Evolutionary conservation across 2,113 vertebrate species (phyloP).

Genomic region (Cairina moschata): DNA sequence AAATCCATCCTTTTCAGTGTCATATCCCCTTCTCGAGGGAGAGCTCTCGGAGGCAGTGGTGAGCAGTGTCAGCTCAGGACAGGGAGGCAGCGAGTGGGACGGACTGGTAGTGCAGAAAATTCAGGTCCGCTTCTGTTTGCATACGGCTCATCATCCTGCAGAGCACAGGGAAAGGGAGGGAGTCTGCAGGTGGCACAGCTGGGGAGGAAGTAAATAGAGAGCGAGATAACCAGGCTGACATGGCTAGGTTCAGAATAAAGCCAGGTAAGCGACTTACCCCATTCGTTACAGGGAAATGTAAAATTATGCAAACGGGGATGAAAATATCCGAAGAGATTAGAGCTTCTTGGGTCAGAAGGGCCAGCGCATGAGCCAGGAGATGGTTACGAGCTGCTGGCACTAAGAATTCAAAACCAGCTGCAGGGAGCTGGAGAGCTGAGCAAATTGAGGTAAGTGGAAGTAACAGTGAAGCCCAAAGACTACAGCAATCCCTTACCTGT

Average conservation of each 20-base stretch:
- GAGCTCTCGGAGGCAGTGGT: neutral
- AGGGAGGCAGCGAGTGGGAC: neutral
- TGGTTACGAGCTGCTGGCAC: neutral
- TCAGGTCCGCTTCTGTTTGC: neutral
- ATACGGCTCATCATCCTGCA: neutral
- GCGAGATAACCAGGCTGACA: neutral
- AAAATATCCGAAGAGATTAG: neutral
- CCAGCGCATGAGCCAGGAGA: neutral
- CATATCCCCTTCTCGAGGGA: neutral
- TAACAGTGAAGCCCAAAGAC: neutral
- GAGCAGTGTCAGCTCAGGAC: conserved; percentile 11
- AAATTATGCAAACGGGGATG: neutral
- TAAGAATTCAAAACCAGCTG: neutral
- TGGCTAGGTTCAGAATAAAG: conserved; percentile 2
- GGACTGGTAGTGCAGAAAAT: conserved; percentile 8
- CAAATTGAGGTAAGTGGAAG: neutral
- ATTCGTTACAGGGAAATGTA: neutral
- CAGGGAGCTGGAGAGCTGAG: neutral
- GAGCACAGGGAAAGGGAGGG: neutral
- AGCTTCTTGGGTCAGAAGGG: neutral
- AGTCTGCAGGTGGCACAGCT: conserved; percentile 12
- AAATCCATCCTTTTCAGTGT: neutral
- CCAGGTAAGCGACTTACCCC: neutral
- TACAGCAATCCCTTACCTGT: accelerated
- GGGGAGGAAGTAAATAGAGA: neutral